Base-by-base conservation (phyloP, 2,888 invertebrate genomes). In the Drosophila greeni region DNA sequence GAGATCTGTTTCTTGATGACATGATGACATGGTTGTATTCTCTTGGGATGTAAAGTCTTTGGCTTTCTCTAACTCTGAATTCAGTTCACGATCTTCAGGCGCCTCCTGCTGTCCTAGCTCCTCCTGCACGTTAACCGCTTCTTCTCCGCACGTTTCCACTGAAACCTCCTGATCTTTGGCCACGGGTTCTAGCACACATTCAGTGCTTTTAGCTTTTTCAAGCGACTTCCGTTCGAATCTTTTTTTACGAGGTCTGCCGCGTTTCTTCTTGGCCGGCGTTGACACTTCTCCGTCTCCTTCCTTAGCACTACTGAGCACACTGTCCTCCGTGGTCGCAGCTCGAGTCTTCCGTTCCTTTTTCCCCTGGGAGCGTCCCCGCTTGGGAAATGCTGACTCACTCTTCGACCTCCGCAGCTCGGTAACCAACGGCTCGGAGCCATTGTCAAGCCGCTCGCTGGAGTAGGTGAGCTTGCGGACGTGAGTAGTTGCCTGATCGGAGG, bases 391-490 rank as follows among this genome's bases (percentile, higher is more conserved):
- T 2, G 47, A 45, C 9, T 70, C 68, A 42, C 81, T 82, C 24
- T 73, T 65, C 1, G 57, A 51, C 1, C 75, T 70, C 11, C 77
- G 67, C 20, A 74, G 31, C 24, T 47, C 3, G 11, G 26, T 58
- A 8, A 4, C 23, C 7, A 16, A 3, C 0, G 36, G 14, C 20
- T 24, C 23, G 14, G n/a, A 12, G 9, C 45, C 45, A 14, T 53
- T 43, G 26, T 80, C 36, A 18, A 80, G 42, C 3, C 48, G 39
- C 3, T 79, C 78, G 18, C 71, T 70, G 7, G 82, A 73, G 42
- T 81, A 80, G 7, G 82, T 72, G 1, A 83, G 62, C 47, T 83
- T 83, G 42, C 81, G 83, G 12, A 77, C 66, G 51, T 79, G 81
- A 3, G 51, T 64, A 8, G 37, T 34, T 6, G 26, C 16, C 5